Percentiles rank a stretch among this genome's conserved stretches.
Conservation (phyloP, 1,140 invertebrate species). For the Camponotus vicinus region DNA sequence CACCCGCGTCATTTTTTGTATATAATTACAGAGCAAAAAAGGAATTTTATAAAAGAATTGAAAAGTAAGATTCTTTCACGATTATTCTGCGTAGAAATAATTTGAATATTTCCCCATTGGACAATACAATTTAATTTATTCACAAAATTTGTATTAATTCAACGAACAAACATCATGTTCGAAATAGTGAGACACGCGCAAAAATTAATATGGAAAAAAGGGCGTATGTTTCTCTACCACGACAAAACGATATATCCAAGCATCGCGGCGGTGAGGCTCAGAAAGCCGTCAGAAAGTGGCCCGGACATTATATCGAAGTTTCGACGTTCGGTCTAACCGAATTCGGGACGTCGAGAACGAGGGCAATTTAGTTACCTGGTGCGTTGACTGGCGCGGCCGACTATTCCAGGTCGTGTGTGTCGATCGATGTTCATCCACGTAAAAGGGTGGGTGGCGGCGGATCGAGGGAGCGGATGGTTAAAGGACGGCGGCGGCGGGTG, state of each 20-base stretch:
- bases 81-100: neutral
- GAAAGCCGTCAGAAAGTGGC: constrained; percentile 43
- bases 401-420: constrained; percentile 80
- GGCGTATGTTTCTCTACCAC: neutral
- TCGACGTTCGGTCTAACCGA: constrained; percentile 61
- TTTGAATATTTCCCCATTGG: neutral
- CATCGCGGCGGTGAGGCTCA: neutral
- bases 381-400: constrained; percentile 68
- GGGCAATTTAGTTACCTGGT: constrained; percentile 76
- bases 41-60: too few species aligned
- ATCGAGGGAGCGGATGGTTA: constrained; percentile 77
- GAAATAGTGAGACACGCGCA: too few species aligned
- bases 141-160: neutral
- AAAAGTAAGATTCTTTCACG: too few species aligned
- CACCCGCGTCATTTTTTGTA: neutral
- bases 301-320: constrained; percentile 57
- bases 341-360: constrained; percentile 64
- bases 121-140: neutral
- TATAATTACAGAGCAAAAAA: too few species aligned
- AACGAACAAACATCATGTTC: too few species aligned
- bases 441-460: constrained; percentile 83
- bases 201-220: neutral
- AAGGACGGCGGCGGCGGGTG: constrained; percentile 67
- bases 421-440: constrained; percentile 85
- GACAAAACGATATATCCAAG: neutral